Evolutionary conservation across 1,140 invertebrate species (phyloP).

Genomic region (Druon quercuslanigerum): DNA sequence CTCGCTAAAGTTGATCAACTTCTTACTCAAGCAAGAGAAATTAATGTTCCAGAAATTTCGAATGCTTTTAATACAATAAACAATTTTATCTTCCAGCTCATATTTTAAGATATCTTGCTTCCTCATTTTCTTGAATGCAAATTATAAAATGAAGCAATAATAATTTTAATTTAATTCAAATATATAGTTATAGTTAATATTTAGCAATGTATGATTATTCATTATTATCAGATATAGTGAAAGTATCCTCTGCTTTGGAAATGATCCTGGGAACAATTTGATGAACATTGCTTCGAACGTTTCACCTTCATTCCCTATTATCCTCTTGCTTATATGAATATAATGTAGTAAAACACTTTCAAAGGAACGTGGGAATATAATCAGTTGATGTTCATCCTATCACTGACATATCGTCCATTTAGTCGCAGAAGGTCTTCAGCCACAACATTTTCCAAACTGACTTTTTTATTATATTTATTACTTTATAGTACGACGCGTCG

Average conservation of each 20-base stretch:
- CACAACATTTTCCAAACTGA: too few relatives aligned
- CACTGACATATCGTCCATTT: background rate
- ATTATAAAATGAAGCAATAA: too few relatives aligned
- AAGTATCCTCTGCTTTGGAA: background rate
- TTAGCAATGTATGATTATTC: too few relatives aligned
- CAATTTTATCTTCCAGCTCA: too few relatives aligned
- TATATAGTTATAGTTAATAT: too few relatives aligned
- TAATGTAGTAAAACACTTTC: conserved; percentile 1
- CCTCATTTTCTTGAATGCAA: too few relatives aligned
- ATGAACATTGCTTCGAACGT: background rate
- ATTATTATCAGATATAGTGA: background rate
- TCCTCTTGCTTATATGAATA: background rate
- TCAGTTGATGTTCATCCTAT: background rate
- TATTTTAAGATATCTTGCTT: too few relatives aligned
- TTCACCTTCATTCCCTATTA: conserved; percentile 4
- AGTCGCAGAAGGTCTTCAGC: too few relatives aligned
- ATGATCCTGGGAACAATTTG: background rate
- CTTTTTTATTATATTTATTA: too few relatives aligned
- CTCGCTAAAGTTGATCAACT: background rate
- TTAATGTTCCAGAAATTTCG: background rate
- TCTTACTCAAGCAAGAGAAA: background rate
- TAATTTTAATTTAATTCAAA: too few relatives aligned
- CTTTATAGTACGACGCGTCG: too few relatives aligned
- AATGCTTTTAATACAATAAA: too few relatives aligned
- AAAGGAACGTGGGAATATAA: conserved; percentile 3